Base-by-base conservation (phyloP, 2,888 invertebrate genomes). In the Rhingia rostrata region DNA sequence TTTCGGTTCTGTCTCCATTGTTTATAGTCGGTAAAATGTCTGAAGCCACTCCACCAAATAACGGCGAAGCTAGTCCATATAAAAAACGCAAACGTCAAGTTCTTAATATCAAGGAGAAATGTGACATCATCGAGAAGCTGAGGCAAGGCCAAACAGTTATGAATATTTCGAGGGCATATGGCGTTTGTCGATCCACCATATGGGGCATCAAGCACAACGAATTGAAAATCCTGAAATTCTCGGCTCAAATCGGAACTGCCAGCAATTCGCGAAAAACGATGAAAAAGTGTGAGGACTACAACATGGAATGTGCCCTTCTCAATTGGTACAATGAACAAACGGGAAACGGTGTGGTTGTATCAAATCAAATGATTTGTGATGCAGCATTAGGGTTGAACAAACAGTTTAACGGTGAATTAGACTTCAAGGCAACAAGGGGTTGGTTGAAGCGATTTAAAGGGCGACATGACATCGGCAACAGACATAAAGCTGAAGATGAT, bases 61-160 rank as follows among this genome's bases (percentile, higher is more conserved):
- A 47, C 32, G 4, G 30, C 9, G 49, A 33, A 30, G 30, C 2
- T 4, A 32, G 6, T 47, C 14, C 73, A 12, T 33, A 35, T 32
- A 47, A 54, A 22, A 73, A 43, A 56, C 37, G 54, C 14, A 73
- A 63, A 54, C 72, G 72, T 5, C 51, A 33, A 10, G 61, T 61
- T 30, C 33, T 78, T 3, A 78, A 49, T 30, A 70, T 70, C n/a
- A 78, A 78, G 43, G 70, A 69, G 14, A 78, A 78, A 41, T 78
- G 78, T 45, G 70, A 70, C 4, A 70, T 78, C 30, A 35, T 78
- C 4, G 12, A 56, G 3, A 78, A 70, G n/a, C 10, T 78, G 1
- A 70, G 41, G 14, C n/a, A 51, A n/a, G 69, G 69, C 6, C 9
- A 49, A 5, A 22, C 78, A 14, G 22, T 43, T 7, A 4, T 4